Percentiles rank a stretch among this genome's conserved stretches.
Evolutionary conservation across 2,888 invertebrate genomes (phyloP).

Genomic region (Abscondita cerata): DNA sequence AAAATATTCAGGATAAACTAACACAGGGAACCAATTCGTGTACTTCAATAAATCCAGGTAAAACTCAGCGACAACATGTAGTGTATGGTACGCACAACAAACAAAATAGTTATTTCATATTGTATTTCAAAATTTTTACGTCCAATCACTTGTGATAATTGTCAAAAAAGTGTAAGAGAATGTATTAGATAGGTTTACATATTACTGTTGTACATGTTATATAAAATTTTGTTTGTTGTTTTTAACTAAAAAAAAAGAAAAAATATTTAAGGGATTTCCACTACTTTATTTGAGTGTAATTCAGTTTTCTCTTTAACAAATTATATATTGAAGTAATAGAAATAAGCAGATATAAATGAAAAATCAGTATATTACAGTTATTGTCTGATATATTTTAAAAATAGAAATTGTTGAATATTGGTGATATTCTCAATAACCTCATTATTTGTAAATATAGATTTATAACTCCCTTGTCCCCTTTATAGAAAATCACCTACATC

Average conservation of each 20-base stretch:
- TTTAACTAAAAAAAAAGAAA: slow-evolving; percentile 17
- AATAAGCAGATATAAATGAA: slow-evolving; percentile 23
- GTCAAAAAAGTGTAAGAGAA: slow-evolving; percentile 31
- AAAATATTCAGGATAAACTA: slow-evolving; percentile 39
- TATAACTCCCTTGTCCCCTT: slow-evolving; percentile 35
- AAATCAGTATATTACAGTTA: slow-evolving; percentile 19
- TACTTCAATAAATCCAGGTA: slow-evolving; percentile 41
- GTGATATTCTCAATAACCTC: slow-evolving; percentile 46
- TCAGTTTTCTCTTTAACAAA: slow-evolving; percentile 23
- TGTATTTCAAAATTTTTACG: slow-evolving; percentile 43
- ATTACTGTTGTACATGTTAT: slow-evolving; percentile 38
- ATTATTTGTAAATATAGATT: slow-evolving; percentile 43
- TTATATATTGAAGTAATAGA: slow-evolving; percentile 21
- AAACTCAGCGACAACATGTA: slow-evolving; percentile 52
- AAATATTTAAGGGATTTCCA: slow-evolving; percentile 8
- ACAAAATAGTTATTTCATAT: slow-evolving; percentile 41
- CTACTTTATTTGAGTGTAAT: slow-evolving; percentile 14
- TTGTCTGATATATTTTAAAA: slow-evolving; percentile 25
- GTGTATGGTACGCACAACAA: slow-evolving; percentile 48
- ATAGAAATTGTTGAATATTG: slow-evolving; percentile 36
- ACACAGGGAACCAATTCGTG: slow-evolving; percentile 36
- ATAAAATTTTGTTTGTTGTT: slow-evolving; percentile 30
- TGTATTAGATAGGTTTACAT: slow-evolving; percentile 30
- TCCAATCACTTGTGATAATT: slow-evolving; percentile 41
- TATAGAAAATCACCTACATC: slow-evolving; percentile 36